phyloP scores from a whole-genome alignment of 1,140 invertebrate species.

The Micrasema minimum region DNA sequence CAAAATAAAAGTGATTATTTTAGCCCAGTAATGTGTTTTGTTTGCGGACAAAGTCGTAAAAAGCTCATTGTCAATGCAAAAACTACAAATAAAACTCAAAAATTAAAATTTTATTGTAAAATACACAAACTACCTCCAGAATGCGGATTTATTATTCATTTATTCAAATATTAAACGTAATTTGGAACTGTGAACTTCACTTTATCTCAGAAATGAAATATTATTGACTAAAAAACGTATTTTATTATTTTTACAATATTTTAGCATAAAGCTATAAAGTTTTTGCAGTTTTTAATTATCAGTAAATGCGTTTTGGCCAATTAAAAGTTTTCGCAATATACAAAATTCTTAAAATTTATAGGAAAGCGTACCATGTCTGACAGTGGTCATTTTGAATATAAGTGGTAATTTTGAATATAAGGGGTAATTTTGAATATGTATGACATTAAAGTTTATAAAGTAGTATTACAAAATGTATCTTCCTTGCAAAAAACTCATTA shows the following conservation, averaged over 20 bases:
- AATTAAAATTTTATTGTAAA: neutral
- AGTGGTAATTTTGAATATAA: no score
- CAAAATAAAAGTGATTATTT: no score
- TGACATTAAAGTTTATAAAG: no score
- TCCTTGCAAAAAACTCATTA: no score
- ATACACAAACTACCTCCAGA: neutral
- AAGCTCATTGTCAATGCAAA: no score
- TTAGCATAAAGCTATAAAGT: neutral
- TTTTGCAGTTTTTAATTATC: neutral
- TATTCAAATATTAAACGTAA: conserved; percentile 7
- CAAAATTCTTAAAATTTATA: neutral
- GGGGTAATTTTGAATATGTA: no score
- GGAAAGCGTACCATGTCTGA: no score
- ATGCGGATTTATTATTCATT: neutral
- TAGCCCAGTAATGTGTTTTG: no score
- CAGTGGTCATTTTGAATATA: no score
- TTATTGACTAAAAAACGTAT: neutral
- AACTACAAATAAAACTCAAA: no score
- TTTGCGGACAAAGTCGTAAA: no score
- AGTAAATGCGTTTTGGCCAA: conserved; percentile 1
- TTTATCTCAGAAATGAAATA: conserved; percentile 1
- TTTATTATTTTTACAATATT: neutral
- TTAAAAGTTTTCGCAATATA: neutral
- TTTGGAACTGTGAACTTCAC: conserved; percentile 4
- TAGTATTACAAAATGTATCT: no score